Evolutionary conservation across 1,140 invertebrate species (phyloP).

Genomic region (Danaus melanippus): DNA sequence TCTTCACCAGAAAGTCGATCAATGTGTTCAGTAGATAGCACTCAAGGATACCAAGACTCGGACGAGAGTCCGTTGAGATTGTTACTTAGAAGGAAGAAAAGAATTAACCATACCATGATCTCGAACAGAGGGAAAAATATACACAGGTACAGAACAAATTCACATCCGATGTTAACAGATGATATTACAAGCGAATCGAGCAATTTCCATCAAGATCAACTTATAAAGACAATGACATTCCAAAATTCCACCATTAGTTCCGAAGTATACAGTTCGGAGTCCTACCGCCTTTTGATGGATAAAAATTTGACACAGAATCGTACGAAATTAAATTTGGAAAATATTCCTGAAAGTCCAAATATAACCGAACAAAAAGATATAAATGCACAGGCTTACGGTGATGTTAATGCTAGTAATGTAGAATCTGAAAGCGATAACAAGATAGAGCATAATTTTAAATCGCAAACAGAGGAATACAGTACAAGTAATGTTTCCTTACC

Average conservation of each 20-base stretch:
- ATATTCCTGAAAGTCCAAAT: conserved; percentile 35
- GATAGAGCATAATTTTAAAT: conserved; percentile 7
- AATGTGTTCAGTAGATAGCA: conserved; percentile 37
- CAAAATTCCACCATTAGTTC: conserved; percentile 39
- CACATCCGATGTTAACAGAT: conserved; percentile 18
- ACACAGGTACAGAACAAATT: conserved; percentile 18
- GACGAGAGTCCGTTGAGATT: conserved; percentile 35
- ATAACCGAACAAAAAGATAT: conserved; percentile 6
- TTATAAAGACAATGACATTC: conserved; percentile 21
- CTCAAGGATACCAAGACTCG: conserved; percentile 48
- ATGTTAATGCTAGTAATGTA: neutral
- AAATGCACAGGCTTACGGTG: conserved; percentile 9
- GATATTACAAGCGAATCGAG: conserved; percentile 37
- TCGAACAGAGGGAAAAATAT: conserved; percentile 16
- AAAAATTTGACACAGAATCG: conserved; percentile 16
- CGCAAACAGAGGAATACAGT: conserved; percentile 22
- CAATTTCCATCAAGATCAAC: conserved; percentile 24
- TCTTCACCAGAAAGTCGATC: conserved; percentile 24
- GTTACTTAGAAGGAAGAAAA: conserved; percentile 30
- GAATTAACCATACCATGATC: conserved; percentile 16
- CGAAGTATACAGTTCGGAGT: conserved; percentile 49
- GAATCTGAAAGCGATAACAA: conserved; percentile 12
- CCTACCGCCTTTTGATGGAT: conserved; percentile 43
- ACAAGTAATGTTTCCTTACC: conserved; percentile 51
- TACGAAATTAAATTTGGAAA: conserved; percentile 24